Conservation (phyloP, 2,888 invertebrate species). For the Dryadula phaetusa region DNA sequence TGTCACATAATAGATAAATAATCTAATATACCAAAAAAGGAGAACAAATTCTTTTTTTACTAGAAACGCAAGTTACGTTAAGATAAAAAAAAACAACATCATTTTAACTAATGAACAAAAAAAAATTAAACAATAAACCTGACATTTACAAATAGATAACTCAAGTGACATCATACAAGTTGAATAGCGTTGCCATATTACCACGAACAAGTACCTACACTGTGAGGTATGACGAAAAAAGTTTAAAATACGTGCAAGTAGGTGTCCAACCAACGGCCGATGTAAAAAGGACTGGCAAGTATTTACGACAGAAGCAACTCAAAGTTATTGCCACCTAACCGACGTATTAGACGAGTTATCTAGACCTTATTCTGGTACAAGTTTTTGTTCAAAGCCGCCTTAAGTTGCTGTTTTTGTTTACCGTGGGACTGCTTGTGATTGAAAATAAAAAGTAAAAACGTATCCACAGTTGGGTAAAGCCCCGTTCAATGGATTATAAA, state of each 20-base stretch:
- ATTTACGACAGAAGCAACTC: conserved; percentile 36
- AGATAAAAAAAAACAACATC: not conserved
- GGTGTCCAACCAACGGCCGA: conserved; percentile 13
- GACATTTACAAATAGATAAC: conserved; percentile 13
- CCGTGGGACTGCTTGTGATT: conserved; percentile 37
- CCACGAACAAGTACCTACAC: not conserved
- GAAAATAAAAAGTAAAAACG: conserved; percentile 22
- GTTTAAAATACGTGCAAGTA: not conserved
- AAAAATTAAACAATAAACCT: not conserved
- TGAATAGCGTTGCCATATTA: not conserved
- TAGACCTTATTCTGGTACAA: conserved; percentile 48
- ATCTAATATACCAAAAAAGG: too few species aligned
- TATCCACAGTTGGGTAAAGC: not conserved
- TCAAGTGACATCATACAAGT: conserved; percentile 6
- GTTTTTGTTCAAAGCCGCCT: conserved; percentile 55
- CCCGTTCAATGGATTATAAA: conserved; percentile 7
- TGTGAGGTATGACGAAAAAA: conserved; percentile 2
- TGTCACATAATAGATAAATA: too few species aligned
- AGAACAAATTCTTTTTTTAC: too few species aligned
- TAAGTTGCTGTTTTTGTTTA: conserved; percentile 43
- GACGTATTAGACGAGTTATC: conserved; percentile 49
- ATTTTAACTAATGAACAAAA: conserved; percentile 8
- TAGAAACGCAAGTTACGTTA: too few species aligned
- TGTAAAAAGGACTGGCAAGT: conserved; percentile 31
- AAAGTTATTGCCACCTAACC: conserved; percentile 44